Evolutionary conservation across 2,113 vertebrate species (phyloP).

Genomic region (Neopipo cinnamomea): DNA sequence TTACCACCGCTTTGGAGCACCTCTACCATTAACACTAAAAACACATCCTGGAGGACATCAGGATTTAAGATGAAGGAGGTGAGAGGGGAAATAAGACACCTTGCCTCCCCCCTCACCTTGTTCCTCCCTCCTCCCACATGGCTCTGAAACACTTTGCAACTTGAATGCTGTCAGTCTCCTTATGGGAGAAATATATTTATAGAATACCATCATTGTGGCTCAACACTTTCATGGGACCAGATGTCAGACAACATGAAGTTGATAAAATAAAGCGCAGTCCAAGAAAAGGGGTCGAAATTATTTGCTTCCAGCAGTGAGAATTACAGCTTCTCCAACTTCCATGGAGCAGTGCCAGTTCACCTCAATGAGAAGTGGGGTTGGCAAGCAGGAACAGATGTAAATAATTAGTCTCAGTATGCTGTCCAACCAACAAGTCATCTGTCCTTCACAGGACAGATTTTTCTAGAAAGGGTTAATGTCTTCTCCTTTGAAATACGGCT

Average conservation of each 20-base stretch:
- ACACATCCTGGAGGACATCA: conserved; percentile 44
- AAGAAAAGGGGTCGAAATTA: background rate
- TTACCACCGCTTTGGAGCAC: background rate
- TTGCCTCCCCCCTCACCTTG: conserved; percentile 34
- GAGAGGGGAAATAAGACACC: conserved; percentile 68
- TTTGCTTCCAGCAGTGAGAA: background rate
- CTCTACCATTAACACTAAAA: conserved; percentile 44
- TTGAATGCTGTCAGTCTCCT: conserved; percentile 47
- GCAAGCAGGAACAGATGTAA: background rate
- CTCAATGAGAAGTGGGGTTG: background rate
- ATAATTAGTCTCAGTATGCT: background rate
- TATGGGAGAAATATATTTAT: conserved; percentile 60
- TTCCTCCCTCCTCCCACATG: background rate
- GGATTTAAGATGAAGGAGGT: conserved; percentile 47
- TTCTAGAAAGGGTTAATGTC: conserved; percentile 40
- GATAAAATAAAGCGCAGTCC: conserved; percentile 1
- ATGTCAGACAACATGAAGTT: background rate
- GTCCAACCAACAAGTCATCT: background rate
- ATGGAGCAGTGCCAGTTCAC: background rate
- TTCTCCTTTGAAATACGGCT: conserved; percentile 7
- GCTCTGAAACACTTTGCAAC: background rate
- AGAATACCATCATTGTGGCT: conserved; percentile 48
- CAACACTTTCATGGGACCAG: conserved; percentile 35
- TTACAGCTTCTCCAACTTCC: background rate
- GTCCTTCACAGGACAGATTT: background rate